Evolutionary conservation across 2,113 vertebrate species (phyloP).

Genomic region (Strix aluco): DNA sequence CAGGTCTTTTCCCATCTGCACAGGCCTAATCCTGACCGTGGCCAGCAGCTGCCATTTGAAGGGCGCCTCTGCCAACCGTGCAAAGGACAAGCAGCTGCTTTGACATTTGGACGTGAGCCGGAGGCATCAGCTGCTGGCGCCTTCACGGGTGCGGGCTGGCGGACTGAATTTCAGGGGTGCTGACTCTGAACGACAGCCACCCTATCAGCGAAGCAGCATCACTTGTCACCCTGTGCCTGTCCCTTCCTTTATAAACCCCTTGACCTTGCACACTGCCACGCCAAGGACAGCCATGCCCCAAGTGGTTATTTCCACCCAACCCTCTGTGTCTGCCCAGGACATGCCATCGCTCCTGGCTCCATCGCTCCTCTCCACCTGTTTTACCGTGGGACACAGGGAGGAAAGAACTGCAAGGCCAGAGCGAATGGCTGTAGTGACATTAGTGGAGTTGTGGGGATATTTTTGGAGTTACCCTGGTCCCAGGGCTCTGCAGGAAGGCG

Average conservation of each 20-base stretch:
- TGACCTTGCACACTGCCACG: fast-evolving
- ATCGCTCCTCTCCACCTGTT: not conserved
- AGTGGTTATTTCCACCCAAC: not conserved
- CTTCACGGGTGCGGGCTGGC: not conserved
- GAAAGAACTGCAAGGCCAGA: not conserved
- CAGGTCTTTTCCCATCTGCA: not conserved
- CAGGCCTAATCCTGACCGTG: fast-evolving
- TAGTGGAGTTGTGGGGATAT: not conserved
- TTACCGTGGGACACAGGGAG: not conserved
- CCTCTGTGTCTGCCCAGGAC: fast-evolving
- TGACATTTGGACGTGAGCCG: fast-evolving
- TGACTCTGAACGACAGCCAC: not conserved
- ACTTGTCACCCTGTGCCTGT: not conserved
- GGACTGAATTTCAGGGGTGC: not conserved
- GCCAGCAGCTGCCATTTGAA: not conserved
- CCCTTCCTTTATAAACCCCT: not conserved
- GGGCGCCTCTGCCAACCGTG: fast-evolving
- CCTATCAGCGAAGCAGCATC: not conserved
- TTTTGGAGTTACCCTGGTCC: not conserved
- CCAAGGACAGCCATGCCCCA: not conserved
- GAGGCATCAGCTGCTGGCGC: not conserved
- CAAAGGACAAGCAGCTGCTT: not conserved
- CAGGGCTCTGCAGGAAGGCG: not conserved
- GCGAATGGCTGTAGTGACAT: not conserved
- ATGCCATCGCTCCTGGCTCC: not conserved